phyloP scores from a whole-genome alignment of 2,797 vertebrate genomes.

The Myiotriccus ornatus region DNA sequence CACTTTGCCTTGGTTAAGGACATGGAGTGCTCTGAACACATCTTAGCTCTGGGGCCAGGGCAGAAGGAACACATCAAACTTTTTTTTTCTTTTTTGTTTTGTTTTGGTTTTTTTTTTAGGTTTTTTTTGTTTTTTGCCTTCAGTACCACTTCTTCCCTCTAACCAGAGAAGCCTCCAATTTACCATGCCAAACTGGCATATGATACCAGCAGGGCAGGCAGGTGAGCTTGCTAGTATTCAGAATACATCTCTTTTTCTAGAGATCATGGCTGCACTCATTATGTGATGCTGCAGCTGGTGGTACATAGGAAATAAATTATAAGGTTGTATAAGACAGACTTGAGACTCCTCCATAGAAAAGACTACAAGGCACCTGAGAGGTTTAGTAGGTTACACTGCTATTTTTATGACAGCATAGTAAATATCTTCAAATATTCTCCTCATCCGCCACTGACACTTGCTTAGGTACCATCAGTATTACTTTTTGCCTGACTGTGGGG shows the following conservation, averaged over 20 bases:
- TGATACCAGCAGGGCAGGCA: not conserved
- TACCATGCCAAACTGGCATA: not conserved
- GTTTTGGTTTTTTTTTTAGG: no score
- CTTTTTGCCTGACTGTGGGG: conserved; percentile 32
- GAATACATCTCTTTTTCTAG: not conserved
- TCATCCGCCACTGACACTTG: conserved; percentile 5
- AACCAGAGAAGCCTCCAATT: not conserved
- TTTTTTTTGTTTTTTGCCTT: not conserved
- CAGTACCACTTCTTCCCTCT: not conserved
- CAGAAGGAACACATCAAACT: not conserved
- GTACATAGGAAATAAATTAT: conserved; percentile 55
- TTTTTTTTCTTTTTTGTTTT: not conserved
- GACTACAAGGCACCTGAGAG: conserved; percentile 63
- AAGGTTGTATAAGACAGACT: conserved; percentile 45
- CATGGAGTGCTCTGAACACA: not conserved
- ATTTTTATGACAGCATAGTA: conserved; percentile 61
- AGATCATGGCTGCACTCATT: not conserved
- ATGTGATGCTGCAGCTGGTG: not conserved
- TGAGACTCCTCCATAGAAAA: conserved; percentile 54
- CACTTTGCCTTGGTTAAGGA: not conserved
- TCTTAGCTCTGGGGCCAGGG: not conserved
- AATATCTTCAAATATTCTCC: conserved; percentile 55
- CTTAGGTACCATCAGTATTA: conserved; percentile 30
- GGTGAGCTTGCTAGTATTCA: not conserved
- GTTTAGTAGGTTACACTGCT: conserved; percentile 59